phyloP scores from a whole-genome alignment of 2,888 invertebrate genomes.

The Hyposoter didymator region DNA sequence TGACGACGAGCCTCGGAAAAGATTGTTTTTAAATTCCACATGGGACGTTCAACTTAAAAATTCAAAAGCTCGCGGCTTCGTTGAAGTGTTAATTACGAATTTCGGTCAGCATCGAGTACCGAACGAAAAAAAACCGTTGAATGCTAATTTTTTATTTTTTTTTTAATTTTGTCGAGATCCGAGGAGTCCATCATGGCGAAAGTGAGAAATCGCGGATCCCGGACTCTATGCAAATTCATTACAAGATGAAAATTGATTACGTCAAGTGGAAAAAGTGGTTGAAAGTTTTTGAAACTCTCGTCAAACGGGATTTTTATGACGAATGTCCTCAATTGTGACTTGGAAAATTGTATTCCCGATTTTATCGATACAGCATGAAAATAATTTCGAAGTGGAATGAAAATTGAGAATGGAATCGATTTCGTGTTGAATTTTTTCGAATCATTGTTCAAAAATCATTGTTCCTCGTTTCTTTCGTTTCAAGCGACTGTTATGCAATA shows the following conservation, averaged over 20 bases:
- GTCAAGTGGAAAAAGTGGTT: background rate
- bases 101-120: background rate
- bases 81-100: background rate
- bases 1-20: conserved; percentile 20
- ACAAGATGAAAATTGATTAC: background rate
- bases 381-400: background rate
- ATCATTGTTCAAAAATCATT: background rate
- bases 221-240: background rate
- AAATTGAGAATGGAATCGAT: background rate
- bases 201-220: background rate
- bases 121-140: background rate
- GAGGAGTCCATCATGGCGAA: background rate
- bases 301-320: background rate
- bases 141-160: background rate
- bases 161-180: background rate
- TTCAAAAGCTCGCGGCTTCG: background rate
- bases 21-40: conserved; percentile 6
- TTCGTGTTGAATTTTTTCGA: background rate
- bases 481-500: background rate
- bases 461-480: background rate
- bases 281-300: background rate
- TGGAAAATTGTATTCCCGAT: too few species aligned
- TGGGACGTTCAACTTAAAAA: background rate
- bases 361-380: background rate
- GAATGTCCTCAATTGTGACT: background rate